Percentiles rank a stretch among this genome's conserved stretches.
phyloP scores from a whole-genome alignment of 2,113 vertebrate genomes.

The Candoia aspera region DNA sequence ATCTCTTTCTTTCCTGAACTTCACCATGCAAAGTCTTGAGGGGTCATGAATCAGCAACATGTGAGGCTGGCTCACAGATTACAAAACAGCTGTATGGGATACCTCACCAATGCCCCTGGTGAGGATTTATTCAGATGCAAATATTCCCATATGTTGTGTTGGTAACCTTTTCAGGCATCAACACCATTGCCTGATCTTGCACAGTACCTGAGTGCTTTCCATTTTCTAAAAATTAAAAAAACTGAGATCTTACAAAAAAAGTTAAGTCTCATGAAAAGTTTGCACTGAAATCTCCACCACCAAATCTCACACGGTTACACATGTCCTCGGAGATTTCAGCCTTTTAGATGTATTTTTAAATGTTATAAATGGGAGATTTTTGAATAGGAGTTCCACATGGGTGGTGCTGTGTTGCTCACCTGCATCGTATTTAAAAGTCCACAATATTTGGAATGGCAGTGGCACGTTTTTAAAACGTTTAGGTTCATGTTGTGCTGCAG shows the following conservation, averaged over 20 bases:
- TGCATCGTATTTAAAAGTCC: not conserved
- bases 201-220: not conserved
- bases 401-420: not conserved
- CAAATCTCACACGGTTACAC: not conserved
- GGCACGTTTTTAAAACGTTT: not conserved
- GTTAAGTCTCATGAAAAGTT: not conserved
- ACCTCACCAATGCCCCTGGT: not conserved
- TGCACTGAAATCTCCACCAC: not conserved
- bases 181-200: not conserved
- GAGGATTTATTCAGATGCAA: not conserved
- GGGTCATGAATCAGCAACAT: not conserved
- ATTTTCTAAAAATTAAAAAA: not conserved
- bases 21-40: not conserved
- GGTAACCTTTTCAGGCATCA: not conserved
- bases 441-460: not conserved
- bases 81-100: not conserved
- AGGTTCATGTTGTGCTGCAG: not conserved
- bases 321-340: not conserved
- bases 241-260: not conserved
- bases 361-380: not conserved
- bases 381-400: not conserved
- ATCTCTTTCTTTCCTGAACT: not conserved
- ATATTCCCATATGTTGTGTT: not conserved
- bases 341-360: not conserved
- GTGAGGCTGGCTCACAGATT: not conserved